Base-by-base conservation (phyloP, 2,888 invertebrate species). In the Leistus spinibarbis region DNA sequence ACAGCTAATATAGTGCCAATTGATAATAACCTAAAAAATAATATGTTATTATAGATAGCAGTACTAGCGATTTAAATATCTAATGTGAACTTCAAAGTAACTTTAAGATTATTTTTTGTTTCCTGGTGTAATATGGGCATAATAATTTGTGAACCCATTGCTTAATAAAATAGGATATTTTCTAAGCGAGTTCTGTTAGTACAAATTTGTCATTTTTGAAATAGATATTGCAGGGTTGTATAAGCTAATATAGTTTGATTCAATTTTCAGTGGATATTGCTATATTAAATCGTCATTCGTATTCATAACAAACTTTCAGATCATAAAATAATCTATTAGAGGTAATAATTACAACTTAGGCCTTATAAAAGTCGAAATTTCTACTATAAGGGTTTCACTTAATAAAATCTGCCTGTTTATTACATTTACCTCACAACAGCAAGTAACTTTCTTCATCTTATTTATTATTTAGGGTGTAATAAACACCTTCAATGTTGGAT, bases 401-500 rank as follows among this genome's bases (percentile, higher is more conserved):
- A 20, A 60, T 20, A 54, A 71, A 71, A 64, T 56, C 23, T 23
- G 53, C 57, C 57, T 24, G 54, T 64, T 65, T 72, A 72, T 72
- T 57, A 56, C 65, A 13, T 19, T 65, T 72, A 23, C 57, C 72
- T 54, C n/a, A 27, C n/a, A 19, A 64, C 22, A 64, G 71, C 64
- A 65, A 63, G 56, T 65, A 71, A 71, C 71, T 72, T n/a, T 72
- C 65, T 65, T 19, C 72, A 72, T 63, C 64, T 54, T 72, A 72
- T 66, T 72, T 66, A 72, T 72, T 72, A 72, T 72, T 72, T 56
- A 72, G 65, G 65, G 56, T 10, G 72, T 72, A 72, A 65, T 72
- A 72, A 72, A 65, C 72, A 65, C 72, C 72, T 72, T 54, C 65
- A 72, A 71, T 72, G 72, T 72, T 72, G 65, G 72, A 72, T 72